Evolutionary conservation across 2,797 vertebrate species (phyloP), one percentile per base, ranked within the genome.

Genomic region (Myripristis murdjan): DNA sequence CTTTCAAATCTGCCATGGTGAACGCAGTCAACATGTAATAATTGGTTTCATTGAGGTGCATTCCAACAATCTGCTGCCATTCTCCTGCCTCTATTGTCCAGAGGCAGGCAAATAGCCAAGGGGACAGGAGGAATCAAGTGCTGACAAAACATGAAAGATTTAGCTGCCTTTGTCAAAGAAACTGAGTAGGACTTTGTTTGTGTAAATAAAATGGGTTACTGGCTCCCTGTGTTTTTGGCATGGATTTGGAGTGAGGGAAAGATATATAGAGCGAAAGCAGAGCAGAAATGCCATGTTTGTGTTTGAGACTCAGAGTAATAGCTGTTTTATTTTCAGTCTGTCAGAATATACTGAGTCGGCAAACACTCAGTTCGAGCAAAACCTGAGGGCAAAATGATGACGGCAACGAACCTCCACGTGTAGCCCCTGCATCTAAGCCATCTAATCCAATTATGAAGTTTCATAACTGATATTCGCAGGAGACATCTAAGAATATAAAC

Each of bases 131-230:
- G 97, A 99, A 99, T 98, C 97, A 98, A 99, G 96, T 96, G 95
- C 96, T 98, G 97, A 99, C 97, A 99, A 99, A 99, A 99, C 98
- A 99, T 99, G 98, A 99, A 99, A 99, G 98, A 98, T 99, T 97
- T 98, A 98, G 96, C 96, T 96, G 96, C 97, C 97, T 99, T 99
- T 98, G 97, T 99, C 94, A 95, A 94, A 96, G 96, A 96, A 96
- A 97, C 97, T 96, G 96, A 98, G 97, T 95, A 95, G 96, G 95
- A 99, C 97, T 98, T 98, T 96, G 95, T 96, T 95, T 99, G 98
- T 98, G 98, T 99, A 99, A 99, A 99, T 98, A 99, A 98, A 98
- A 96, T 96, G 97, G 96, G 95, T 95, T 95, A 96, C 95, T 94
- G 92, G 90, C 93, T 92, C 87, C 87, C 91, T 58, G 87, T 51